Evolutionary conservation across 2,113 vertebrate species (phyloP), one percentile per base, ranked within the genome.

Genomic region (Rhinopithecus roxellana): DNA sequence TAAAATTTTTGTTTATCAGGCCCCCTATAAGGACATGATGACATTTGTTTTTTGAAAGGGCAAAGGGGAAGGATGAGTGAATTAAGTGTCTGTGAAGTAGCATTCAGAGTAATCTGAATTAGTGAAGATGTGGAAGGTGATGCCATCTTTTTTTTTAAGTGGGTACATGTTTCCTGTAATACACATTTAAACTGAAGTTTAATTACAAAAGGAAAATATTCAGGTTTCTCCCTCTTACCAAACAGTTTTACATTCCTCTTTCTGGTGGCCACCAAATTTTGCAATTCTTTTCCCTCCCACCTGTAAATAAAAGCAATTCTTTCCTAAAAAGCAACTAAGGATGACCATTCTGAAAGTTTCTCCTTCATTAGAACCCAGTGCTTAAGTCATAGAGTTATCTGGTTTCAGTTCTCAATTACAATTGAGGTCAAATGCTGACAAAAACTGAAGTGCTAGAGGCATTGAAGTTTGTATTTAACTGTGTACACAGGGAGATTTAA

Each of bases 1-100:
- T 43, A 74, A 77, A 86, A 32, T 97, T 43, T 16, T 16, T 91
- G 83, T 91, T 96, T 95, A 35, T 27, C 61, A 92, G n/a, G 5
- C 23, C 81, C 61, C 11, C 14, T 93, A 57, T 35, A 86, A 95
- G 81, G 35, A 22, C 64, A 94, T 50, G 30, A 67, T 7, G 32
- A 50, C n/a, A 84, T 35, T 77, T 80, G 18, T n/a, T 90, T 94
- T 14, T 50, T 89, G 22, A 96, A 74, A 55, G 25, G 20, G 8
- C 72, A 74, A 12, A 80, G 23, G 30, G 38, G 23, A 75, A 75
- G 18, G 35, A 81, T 52, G 72, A 30, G 50, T 86, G 70, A 90
- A n/a, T 52, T 72, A 89, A 64, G 27, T 64, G 45, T 55, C 69
- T 75, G 16, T 79, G 3, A 64, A 82, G 38, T 27, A 75, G 20